Conservation (phyloP, 1,140 invertebrate genomes). For the Argopecten irradians region DNA sequence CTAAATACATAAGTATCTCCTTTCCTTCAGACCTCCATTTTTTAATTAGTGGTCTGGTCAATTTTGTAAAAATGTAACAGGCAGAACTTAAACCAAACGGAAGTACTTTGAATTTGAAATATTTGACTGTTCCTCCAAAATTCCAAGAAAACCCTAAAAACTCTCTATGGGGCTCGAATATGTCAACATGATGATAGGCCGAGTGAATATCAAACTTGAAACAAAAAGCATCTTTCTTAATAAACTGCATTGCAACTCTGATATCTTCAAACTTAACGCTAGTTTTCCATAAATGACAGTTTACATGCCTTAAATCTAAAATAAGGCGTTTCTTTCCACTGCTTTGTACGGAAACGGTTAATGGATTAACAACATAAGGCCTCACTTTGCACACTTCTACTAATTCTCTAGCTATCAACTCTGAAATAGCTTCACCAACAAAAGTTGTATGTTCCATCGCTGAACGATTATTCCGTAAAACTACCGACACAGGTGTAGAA, state of each 20-base stretch:
- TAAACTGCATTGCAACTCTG: too few relatives aligned
- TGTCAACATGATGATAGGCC: conserved; percentile 50
- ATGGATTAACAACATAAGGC: too few relatives aligned
- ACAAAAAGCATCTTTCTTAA: too few relatives aligned
- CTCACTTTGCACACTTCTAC: too few relatives aligned
- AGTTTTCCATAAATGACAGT: too few relatives aligned
- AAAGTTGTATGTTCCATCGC: too few relatives aligned
- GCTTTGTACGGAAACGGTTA: too few relatives aligned
- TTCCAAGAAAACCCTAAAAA: conserved; percentile 46
- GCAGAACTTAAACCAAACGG: conserved; percentile 33
- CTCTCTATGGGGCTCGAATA: conserved; percentile 32
- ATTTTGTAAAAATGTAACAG: conserved; percentile 37
- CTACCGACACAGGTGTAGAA: neutral
- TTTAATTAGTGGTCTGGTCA: neutral
- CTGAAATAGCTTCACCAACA: neutral
- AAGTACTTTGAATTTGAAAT: conserved; percentile 32
- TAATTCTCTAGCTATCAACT: neutral
- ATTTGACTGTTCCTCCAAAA: neutral
- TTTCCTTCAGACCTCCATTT: conserved; percentile 25
- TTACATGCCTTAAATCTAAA: too few relatives aligned
- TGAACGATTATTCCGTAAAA: conserved; percentile 24
- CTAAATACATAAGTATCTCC: conserved; percentile 41
- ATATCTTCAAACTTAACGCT: too few relatives aligned
- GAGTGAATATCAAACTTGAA: conserved; percentile 30
- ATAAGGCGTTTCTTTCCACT: too few relatives aligned